Evolutionary conservation across 2,888 invertebrate species (phyloP).

Genomic region (Anarsia innoxiella): DNA sequence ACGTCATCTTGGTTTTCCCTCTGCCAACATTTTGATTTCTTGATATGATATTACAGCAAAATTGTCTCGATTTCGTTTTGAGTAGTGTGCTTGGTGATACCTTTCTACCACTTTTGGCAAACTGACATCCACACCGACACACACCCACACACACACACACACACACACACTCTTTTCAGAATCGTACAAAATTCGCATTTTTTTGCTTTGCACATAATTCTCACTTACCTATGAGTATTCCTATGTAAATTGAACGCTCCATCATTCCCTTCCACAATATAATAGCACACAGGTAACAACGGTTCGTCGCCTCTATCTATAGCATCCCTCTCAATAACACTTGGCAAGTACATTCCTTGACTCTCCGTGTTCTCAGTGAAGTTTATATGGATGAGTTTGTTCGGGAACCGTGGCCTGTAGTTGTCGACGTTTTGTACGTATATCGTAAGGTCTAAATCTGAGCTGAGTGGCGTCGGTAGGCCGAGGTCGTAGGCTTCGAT

Average conservation of each 20-base stretch:
- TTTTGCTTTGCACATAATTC: no score
- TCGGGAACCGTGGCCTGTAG: constrained; percentile 88
- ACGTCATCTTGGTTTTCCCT: no score
- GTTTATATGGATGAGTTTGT: constrained; percentile 81
- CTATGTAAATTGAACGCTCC: constrained; percentile 82
- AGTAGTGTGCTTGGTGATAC: no score
- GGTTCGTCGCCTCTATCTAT: constrained; percentile 89
- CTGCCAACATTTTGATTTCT: no score
- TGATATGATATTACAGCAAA: no score
- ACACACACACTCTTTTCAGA: no score
- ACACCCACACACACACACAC: no score
- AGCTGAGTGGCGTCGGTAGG: constrained; percentile 88
- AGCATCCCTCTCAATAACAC: constrained; percentile 90
- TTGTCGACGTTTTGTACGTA: constrained; percentile 93
- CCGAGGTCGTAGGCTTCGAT: constrained; percentile 94
- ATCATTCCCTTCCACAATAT: constrained; percentile 89
- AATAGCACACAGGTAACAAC: constrained; percentile 92
- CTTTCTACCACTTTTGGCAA: no score
- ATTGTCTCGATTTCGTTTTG: no score
- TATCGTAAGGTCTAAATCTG: constrained; percentile 90
- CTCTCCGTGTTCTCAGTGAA: constrained; percentile 79
- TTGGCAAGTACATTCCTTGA: constrained; percentile 81
- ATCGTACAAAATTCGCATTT: no score
- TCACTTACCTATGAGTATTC: constrained; percentile 80
- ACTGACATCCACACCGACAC: no score